Conservation (phyloP, 2,113 vertebrate genomes). For the Myanophis thanlyinensis region DNA sequence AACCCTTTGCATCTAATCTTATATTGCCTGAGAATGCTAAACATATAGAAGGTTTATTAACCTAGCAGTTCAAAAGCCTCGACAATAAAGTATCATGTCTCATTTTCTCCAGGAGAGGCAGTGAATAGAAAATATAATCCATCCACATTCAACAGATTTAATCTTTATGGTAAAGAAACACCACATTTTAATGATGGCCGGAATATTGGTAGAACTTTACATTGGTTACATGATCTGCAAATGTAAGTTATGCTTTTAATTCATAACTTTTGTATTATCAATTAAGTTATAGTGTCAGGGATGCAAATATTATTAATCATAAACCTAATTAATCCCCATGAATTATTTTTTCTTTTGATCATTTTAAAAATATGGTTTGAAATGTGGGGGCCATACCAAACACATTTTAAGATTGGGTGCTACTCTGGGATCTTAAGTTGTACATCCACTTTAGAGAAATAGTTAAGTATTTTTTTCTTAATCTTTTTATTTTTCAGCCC, state of each 20-base stretch:
- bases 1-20: background rate
- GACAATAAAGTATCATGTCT: constrained; percentile 9
- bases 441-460: background rate
- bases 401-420: background rate
- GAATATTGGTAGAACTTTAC: constrained; percentile 65
- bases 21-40: background rate
- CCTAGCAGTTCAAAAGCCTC: background rate
- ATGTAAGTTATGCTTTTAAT: constrained; percentile 67
- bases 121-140: constrained; percentile 79
- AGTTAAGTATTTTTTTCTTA: background rate
- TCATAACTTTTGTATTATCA: background rate
- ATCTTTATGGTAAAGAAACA: constrained; percentile 75
- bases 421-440: background rate
- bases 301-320: background rate
- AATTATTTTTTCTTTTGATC: background rate
- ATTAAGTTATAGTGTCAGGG: background rate
- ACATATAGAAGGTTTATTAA: background rate
- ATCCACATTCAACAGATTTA: constrained; percentile 64
- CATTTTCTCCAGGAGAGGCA: constrained; percentile 72
- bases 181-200: constrained; percentile 80
- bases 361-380: background rate
- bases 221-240: constrained; percentile 72
- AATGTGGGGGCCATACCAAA: background rate
- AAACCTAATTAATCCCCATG: background rate
- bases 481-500: background rate